Conservation (phyloP, 2,797 vertebrate genomes). For the Myotis findleyi region DNA sequence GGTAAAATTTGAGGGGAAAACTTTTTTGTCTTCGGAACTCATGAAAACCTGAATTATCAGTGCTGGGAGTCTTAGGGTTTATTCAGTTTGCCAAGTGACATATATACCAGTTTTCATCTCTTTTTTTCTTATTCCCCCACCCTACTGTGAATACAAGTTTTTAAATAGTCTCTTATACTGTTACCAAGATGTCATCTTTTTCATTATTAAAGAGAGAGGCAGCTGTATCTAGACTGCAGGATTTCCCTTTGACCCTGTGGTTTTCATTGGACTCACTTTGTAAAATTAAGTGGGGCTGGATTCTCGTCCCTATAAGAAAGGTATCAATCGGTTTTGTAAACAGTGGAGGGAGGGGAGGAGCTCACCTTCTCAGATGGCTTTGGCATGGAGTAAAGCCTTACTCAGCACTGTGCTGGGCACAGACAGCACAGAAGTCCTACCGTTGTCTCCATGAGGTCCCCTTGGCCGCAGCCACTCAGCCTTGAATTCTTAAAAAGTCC, state of each 20-base stretch:
- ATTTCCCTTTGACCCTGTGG: neutral
- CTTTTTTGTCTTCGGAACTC: neutral
- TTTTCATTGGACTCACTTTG: neutral
- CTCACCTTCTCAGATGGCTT: neutral
- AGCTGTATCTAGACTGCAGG: neutral
- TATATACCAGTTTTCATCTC: neutral
- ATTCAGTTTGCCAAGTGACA: neutral
- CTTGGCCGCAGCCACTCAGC: too few relatives aligned
- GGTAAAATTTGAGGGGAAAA: neutral
- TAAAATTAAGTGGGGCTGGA: neutral
- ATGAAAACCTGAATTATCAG: neutral
- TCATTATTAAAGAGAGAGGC: neutral
- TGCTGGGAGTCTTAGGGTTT: neutral
- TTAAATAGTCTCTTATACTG: neutral
- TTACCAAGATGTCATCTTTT: neutral
- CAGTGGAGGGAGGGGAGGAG: neutral
- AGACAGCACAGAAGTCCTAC: neutral
- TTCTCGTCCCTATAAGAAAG: neutral
- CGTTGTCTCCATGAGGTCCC: too few relatives aligned
- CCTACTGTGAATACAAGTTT: neutral
- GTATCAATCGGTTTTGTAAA: neutral
- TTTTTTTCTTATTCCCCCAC: neutral
- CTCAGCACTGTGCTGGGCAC: fast-evolving
- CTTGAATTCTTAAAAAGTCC: neutral
- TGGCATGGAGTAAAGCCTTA: fast-evolving